Base-by-base conservation (phyloP, 2,888 invertebrate genomes). In the Chaetogeoica ovagalla region DNA sequence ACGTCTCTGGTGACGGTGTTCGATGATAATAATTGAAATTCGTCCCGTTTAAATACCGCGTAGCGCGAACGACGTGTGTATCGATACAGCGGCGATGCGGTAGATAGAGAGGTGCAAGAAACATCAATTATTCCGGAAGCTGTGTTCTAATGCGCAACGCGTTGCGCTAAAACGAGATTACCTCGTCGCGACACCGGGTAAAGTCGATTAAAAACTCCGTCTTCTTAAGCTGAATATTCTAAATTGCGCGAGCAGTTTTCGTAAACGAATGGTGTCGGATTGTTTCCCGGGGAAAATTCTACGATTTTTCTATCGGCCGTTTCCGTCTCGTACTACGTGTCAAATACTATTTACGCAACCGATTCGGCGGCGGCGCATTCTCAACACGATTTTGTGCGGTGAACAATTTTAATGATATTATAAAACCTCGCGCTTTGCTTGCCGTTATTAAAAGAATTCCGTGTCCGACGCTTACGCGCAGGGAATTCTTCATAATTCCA, bases 121-220 rank as follows among this genome's bases (percentile, higher is more conserved):
- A 63, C 62, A 63, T 63, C 9, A 52, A 73, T 73, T 73, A 73
- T 55, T 60, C 30, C 15, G 48, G 69, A 60, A n/a, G 59, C 30
- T 30, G 37, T 60, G 37, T 76, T 76, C 13, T 59, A 59, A 60
- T 9, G 8, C 30, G 30, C 4, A 30, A 30, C 30, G 30, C 30
- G n/a, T 48, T 5, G 11, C 19, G 21, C 17, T 59, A 37, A 60
- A 68, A 69, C 43, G 17, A 59, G 59, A 76, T 23, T 57, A 55
- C 55, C 60, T 75, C 11, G 48, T 39, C 30, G 4, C 30, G 30
- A 30, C n/a, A n/a, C 30, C 30, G 30, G 30, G 30, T 30, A 76
- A 69, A 76, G 43, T 69, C 60, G 52, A 30, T 76, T 69, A 69
- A 73, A n/a, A 76, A 76, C 37, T 76, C 52, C 48, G 66, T 76